These are phyloP conservation scores for Macaca nemestrina DNA, from an alignment of 2,113 vertebrate genomes.

Conservation along the genomic window DNA sequence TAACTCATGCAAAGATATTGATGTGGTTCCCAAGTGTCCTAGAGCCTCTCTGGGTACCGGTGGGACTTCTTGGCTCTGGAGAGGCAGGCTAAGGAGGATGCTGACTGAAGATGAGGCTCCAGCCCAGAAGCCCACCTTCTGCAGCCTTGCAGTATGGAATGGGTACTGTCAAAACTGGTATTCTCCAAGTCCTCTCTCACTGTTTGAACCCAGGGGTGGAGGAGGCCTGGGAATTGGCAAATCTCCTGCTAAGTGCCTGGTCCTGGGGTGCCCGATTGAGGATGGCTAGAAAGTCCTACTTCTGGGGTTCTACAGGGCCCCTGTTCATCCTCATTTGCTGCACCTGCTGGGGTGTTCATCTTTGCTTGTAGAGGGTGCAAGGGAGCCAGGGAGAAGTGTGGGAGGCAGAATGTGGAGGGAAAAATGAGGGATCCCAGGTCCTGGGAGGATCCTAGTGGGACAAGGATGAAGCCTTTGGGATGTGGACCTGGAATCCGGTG, in stretches of 20 bases:
- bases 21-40: neutral
- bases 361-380: neutral
- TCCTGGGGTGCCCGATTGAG: neutral
- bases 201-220: neutral
- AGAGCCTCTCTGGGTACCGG: neutral
- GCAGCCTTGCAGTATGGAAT: neutral
- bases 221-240: neutral
- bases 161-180: neutral
- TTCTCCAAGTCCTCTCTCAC: neutral
- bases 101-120: neutral
- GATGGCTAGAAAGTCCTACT: neutral
- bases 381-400: neutral
- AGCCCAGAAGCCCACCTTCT: neutral
- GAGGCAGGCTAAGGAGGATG: neutral
- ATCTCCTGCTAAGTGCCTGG: neutral
- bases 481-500: neutral
- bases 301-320: neutral
- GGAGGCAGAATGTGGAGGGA: neutral
- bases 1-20: neutral
- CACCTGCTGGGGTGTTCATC: neutral
- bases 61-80: neutral
- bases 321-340: neutral
- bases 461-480: neutral
- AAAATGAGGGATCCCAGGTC: neutral
- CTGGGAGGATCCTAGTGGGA: neutral